These are phyloP conservation scores for Alces alces DNA, from an alignment of 2,113 vertebrate species.

Conservation along the genomic window DNA sequence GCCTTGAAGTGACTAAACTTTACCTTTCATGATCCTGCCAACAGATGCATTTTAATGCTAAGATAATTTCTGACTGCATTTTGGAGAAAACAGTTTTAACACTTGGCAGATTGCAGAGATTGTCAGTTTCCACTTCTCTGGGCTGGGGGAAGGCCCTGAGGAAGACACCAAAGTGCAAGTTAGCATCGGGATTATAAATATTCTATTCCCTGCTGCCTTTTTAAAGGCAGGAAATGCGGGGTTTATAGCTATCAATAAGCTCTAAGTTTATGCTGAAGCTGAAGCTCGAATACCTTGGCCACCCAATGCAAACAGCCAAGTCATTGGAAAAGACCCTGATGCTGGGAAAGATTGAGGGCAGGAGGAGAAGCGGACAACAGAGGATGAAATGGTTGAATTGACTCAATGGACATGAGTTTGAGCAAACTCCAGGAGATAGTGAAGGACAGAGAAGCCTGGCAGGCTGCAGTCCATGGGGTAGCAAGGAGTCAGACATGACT, in stretches of 20 bases:
- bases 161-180: constrained; percentile 64
- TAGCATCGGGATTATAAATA: constrained; percentile 69
- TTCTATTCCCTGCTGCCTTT: constrained; percentile 61
- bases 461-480: not conserved
- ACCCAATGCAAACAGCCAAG: not conserved
- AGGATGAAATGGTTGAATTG: not conserved
- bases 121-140: constrained; percentile 40
- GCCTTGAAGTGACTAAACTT: not conserved
- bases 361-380: not conserved
- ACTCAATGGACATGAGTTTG: not conserved
- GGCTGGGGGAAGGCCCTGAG: constrained; percentile 65
- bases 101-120: constrained; percentile 30
- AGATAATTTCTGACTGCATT: constrained; percentile 21
- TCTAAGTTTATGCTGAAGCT: not conserved
- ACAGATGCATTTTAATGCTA: constrained; percentile 26
- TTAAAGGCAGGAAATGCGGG: constrained; percentile 20
- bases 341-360: not conserved
- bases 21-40: not conserved
- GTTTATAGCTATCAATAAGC: constrained; percentile 66
- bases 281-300: not conserved
- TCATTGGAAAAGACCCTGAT: not conserved
- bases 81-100: constrained; percentile 4
- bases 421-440: not conserved
- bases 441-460: not conserved
- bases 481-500: not conserved